These are phyloP conservation scores for Hypercompe scribonia DNA, from an alignment of 2,888 invertebrate genomes.

Conservation along the genomic window DNA sequence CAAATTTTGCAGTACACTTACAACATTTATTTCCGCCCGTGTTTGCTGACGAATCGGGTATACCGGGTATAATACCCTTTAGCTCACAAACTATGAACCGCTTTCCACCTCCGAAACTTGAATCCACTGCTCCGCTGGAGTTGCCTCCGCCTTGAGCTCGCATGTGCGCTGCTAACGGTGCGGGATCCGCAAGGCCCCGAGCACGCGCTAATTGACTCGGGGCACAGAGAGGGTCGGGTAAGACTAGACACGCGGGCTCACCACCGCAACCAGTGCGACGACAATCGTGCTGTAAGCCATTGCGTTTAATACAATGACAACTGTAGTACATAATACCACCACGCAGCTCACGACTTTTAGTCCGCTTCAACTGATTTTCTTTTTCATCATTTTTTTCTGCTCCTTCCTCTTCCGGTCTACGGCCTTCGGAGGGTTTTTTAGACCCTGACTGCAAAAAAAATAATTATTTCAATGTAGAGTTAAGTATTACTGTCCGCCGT, in stretches of 20 bases:
- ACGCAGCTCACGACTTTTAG: conserved; percentile 84
- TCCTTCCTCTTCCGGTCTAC: conserved; percentile 69
- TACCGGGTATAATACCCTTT: conserved; percentile 71
- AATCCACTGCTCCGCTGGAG: conserved; percentile 51
- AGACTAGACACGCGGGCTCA: conserved; percentile 80
- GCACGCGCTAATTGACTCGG: conserved; percentile 84
- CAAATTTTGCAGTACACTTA: conserved; percentile 67
- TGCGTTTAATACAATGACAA: conserved; percentile 87
- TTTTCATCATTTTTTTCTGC: conserved; percentile 76
- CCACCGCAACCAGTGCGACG: conserved; percentile 85
- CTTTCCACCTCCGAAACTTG: conserved; percentile 65
- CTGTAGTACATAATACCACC: conserved; percentile 85
- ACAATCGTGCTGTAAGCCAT: conserved; percentile 87
- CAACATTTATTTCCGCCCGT: conserved; percentile 70
- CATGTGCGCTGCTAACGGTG: conserved; percentile 69
- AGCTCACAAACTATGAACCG: conserved; percentile 82
- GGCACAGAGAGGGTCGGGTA: conserved; percentile 85
- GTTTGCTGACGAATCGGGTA: conserved; percentile 62
- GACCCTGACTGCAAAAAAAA: conserved; percentile 66
- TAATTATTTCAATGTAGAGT: conserved; percentile 17
- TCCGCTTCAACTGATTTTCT: conserved; percentile 79
- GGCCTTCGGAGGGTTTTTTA: conserved; percentile 57
- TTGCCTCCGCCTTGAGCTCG: conserved; percentile 59
- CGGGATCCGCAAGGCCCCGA: conserved; percentile 76
- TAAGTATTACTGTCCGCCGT: conserved; percentile 67